Percentiles rank a stretch among this genome's conserved stretches.
Evolutionary conservation across 2,113 vertebrate species (phyloP).

Genomic region (Pedionomus torquatus): DNA sequence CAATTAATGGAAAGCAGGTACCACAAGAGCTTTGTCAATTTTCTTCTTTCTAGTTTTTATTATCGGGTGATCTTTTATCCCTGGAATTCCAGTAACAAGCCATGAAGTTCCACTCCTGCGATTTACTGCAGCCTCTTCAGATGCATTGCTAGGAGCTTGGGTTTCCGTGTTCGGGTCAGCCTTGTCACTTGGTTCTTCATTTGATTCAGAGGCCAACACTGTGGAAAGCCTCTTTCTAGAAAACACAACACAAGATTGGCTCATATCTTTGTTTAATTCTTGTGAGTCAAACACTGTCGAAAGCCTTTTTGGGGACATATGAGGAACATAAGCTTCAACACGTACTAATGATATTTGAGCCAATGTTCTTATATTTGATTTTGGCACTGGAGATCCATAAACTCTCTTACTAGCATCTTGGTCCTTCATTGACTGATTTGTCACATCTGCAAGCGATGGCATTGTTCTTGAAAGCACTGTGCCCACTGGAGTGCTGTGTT

Average conservation of each 20-base stretch:
- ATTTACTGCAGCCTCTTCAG: neutral
- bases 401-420: neutral
- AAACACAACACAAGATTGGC: neutral
- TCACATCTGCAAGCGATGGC: neutral
- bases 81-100: conserved; percentile 1
- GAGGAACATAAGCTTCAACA: neutral
- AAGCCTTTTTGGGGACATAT: neutral
- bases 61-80: neutral
- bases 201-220: conserved; percentile 37
- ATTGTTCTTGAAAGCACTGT: neutral
- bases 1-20: neutral
- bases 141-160: neutral
- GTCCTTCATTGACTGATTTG: neutral
- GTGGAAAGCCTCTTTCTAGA: conserved; percentile 59
- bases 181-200: neutral
- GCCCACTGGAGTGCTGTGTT: conserved; percentile 60
- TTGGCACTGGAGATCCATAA: neutral
- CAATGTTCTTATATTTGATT: neutral
- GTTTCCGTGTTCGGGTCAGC: neutral
- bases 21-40: conserved; percentile 10
- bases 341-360: neutral
- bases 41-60: conserved; percentile 17
- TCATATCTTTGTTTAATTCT: neutral
- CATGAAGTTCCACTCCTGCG: neutral
- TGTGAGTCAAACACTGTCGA: neutral